phyloP scores from a whole-genome alignment of 2,797 vertebrate genomes.

The Pogoniulus pusillus region DNA sequence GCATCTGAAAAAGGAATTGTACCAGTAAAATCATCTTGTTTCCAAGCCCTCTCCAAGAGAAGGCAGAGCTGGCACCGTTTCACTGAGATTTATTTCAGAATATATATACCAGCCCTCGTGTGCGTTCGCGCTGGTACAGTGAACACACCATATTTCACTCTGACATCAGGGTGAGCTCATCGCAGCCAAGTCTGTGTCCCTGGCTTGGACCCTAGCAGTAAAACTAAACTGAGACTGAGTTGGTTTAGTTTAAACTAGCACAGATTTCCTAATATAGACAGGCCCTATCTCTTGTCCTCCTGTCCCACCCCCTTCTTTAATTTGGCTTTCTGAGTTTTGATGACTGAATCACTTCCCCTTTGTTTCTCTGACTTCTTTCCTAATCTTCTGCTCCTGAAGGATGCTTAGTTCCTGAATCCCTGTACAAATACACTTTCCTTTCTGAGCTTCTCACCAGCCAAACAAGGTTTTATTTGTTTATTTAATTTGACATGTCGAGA shows the following conservation, averaged over 20 bases:
- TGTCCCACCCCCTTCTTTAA: not conserved
- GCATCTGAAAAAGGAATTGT: not conserved
- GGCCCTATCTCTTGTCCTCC: not conserved
- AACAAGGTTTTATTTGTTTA: slow-evolving; percentile 71
- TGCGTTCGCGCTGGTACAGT: fast-evolving
- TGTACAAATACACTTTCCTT: slow-evolving; percentile 64
- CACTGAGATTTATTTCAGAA: not conserved
- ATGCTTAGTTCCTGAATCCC: slow-evolving; percentile 65
- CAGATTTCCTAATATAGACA: slow-evolving; percentile 62
- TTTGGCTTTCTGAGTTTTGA: slow-evolving; percentile 39
- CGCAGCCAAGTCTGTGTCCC: not conserved
- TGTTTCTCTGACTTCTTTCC: slow-evolving; percentile 65
- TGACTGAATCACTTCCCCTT: slow-evolving; percentile 49
- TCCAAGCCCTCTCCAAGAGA: not conserved
- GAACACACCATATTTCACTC: not conserved
- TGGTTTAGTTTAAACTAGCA: slow-evolving; percentile 10
- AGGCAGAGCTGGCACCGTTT: not conserved
- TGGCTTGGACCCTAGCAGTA: not conserved
- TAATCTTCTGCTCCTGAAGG: slow-evolving; percentile 65
- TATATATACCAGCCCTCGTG: fast-evolving
- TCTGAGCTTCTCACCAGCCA: slow-evolving; percentile 64
- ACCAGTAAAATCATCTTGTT: not conserved
- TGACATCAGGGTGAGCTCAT: not conserved
- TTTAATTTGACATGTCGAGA: slow-evolving; percentile 68
- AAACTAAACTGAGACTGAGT: slow-evolving; percentile 6